A percentile compares a stretch with the other conserved stretches of the same genome.
Conservation (phyloP, 2,888 invertebrate species). For the Ferrisia virgata region DNA sequence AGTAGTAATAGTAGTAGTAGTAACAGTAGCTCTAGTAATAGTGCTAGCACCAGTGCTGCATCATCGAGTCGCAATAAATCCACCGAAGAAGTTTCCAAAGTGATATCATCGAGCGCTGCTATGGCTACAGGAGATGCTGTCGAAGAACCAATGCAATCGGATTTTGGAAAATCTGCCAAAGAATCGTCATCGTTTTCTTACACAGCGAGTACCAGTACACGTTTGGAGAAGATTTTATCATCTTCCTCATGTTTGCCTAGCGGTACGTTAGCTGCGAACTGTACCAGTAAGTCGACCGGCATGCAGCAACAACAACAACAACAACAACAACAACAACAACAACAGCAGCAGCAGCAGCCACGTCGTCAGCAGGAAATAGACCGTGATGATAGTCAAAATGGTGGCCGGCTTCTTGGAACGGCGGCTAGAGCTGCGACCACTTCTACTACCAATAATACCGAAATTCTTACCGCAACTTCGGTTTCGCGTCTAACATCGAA, state of each 20-base stretch:
- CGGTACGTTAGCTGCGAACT: background rate
- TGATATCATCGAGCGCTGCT: conserved; percentile 12
- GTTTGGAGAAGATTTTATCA: conserved; percentile 34
- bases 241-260: background rate
- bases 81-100: conserved; percentile 47
- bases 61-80: conserved; percentile 52
- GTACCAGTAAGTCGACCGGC: background rate
- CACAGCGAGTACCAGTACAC: background rate
- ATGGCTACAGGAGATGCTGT: background rate
- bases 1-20: conserved; percentile 51
- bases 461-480: background rate
- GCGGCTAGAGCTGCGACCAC: background rate
- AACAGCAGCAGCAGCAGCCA: background rate
- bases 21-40: conserved; percentile 25
- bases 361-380: background rate
- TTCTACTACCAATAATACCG: background rate
- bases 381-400: conserved; percentile 15
- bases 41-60: conserved; percentile 41
- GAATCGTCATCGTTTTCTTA: background rate
- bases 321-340: background rate
- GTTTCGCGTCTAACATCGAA: background rate
- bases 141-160: background rate
- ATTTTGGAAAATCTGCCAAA: background rate
- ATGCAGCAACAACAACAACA: background rate
- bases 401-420: background rate